phyloP scores from a whole-genome alignment of 2,797 vertebrate genomes.

The Megaceryle alcyon region DNA sequence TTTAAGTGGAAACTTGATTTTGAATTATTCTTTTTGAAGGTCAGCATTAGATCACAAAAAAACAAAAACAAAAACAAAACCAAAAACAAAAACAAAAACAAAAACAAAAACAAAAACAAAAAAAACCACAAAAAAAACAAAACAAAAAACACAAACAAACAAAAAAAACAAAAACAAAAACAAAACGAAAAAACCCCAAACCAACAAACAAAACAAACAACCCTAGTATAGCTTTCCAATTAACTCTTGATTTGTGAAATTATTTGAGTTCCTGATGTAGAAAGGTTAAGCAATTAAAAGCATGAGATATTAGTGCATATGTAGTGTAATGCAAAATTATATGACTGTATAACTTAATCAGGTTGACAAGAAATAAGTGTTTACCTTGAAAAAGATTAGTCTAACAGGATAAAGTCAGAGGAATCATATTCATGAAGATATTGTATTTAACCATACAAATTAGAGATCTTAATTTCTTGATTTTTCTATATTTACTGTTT shows the following conservation, averaged over 20 bases:
- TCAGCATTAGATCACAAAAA: background rate
- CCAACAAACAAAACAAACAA: background rate
- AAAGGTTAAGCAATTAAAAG: background rate
- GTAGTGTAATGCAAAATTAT: background rate
- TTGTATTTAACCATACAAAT: background rate
- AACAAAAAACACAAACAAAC: too few species aligned
- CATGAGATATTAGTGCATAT: background rate
- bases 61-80: too few species aligned
- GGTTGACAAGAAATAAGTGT: background rate
- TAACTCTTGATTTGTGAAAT: background rate
- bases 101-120: background rate
- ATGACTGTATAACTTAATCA: background rate
- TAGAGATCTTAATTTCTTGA: background rate
- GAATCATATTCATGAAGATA: background rate
- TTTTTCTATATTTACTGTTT: background rate
- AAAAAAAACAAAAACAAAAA: too few species aligned
- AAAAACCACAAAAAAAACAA: background rate
- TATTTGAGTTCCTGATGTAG: background rate
- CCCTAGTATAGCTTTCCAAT: background rate
- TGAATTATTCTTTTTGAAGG: background rate
- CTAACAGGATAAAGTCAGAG: background rate
- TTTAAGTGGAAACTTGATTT: background rate
- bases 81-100: background rate
- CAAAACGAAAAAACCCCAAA: background rate
- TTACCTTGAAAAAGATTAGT: background rate